Conservation (phyloP, 2,113 vertebrate species). For the Bubo blakistoni region DNA sequence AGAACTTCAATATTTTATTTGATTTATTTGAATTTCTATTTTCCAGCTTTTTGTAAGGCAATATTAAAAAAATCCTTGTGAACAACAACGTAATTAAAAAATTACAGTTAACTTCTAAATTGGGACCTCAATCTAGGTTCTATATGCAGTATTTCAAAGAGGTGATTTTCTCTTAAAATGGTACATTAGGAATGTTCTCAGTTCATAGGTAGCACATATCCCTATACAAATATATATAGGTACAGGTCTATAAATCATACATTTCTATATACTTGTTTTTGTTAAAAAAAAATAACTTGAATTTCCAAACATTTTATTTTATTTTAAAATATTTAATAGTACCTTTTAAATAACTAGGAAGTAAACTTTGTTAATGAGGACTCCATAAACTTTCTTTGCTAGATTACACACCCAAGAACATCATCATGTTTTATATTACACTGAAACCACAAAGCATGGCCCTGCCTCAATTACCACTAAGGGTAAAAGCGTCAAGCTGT, state of each 20-base stretch:
- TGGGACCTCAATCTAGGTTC: neutral
- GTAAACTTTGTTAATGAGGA: neutral
- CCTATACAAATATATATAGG: neutral
- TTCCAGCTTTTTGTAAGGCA: neutral
- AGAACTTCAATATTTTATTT: neutral
- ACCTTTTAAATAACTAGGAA: neutral
- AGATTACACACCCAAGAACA: neutral
- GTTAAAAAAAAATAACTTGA: neutral
- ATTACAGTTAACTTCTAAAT: neutral
- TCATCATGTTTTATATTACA: neutral
- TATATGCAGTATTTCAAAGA: neutral
- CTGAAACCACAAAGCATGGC: neutral
- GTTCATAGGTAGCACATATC: neutral
- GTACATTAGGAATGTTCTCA: neutral
- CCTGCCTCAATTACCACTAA: neutral
- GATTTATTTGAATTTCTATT: neutral
- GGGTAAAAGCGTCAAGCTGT: fast-evolving
- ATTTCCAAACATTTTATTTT: neutral
- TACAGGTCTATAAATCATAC: neutral
- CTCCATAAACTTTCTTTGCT: neutral
- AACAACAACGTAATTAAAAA: neutral
- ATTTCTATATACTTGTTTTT: neutral
- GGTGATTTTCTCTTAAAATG: neutral
- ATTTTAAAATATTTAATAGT: neutral
- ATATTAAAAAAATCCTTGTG: neutral